phyloP scores from a whole-genome alignment of 2,113 vertebrate genomes.

The Trochalopteron elliotii region DNA sequence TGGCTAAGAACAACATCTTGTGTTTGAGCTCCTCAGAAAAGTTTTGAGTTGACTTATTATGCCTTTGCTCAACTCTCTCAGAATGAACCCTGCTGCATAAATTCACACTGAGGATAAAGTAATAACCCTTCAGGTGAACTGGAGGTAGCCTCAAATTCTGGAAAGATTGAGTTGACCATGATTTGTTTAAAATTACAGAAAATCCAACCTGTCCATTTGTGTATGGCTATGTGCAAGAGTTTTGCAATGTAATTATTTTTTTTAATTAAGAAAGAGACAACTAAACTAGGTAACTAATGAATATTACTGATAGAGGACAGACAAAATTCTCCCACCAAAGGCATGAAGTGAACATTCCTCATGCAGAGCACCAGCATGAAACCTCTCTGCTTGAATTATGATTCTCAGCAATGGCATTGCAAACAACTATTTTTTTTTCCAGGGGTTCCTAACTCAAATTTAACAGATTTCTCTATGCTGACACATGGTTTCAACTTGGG shows the following conservation, averaged over 20 bases:
- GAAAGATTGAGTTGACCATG: background rate
- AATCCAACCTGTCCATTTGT: background rate
- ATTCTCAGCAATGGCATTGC: slow-evolving; percentile 19
- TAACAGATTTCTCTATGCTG: slow-evolving; percentile 46
- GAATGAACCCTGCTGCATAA: background rate
- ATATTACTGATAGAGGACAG: background rate
- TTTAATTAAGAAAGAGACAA: background rate
- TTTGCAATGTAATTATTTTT: background rate
- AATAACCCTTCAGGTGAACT: background rate
- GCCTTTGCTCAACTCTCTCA: background rate
- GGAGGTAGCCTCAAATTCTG: background rate
- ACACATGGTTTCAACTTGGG: slow-evolving; percentile 56
- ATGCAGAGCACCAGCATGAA: background rate
- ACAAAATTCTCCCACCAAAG: background rate
- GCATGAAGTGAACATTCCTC: background rate
- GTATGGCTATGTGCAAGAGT: background rate
- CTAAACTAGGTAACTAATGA: background rate
- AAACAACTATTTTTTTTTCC: slow-evolving; percentile 31
- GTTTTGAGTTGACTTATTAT: background rate
- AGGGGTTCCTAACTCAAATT: slow-evolving; percentile 2
- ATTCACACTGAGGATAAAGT: background rate
- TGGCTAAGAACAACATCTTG: fast-evolving
- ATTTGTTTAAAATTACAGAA: background rate
- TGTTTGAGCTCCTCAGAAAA: background rate
- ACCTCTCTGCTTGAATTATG: background rate